A percentile compares a stretch with the other conserved stretches of the same genome.
Conservation (phyloP, 1,140 invertebrate species). For the Spodoptera frugiperda region DNA sequence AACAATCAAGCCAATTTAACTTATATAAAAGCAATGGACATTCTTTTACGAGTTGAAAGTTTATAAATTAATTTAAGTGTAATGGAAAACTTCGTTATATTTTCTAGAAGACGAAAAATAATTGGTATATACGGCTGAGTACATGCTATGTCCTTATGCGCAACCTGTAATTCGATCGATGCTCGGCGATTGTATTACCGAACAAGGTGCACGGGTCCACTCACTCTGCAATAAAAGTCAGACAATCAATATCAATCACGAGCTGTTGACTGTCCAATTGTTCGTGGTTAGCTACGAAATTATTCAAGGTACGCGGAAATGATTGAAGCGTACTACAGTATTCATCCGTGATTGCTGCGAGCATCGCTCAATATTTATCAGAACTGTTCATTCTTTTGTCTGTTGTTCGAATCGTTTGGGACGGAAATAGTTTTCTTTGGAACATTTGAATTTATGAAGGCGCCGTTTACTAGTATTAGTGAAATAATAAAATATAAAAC, state of each 20-base stretch:
- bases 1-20: too few relatives aligned
- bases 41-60: neutral
- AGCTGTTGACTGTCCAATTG: conserved; percentile 15
- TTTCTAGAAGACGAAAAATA: conserved; percentile 6
- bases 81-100: neutral
- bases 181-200: conserved; percentile 43
- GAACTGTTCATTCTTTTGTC: neutral
- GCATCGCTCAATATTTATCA: neutral
- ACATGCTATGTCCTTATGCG: conserved; percentile 25
- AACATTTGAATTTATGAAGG: too few relatives aligned
- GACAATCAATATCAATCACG: conserved; percentile 43
- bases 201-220: conserved; percentile 15
- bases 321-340: conserved; percentile 28
- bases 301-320: conserved; percentile 22
- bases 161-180: conserved; percentile 44
- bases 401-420: too few relatives aligned
- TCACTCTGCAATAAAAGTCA: conserved; percentile 16
- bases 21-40: neutral
- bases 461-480: too few relatives aligned
- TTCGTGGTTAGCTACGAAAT: conserved; percentile 27
- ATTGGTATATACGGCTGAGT: neutral
- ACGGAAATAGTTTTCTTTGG: too few relatives aligned
- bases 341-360: conserved; percentile 1
- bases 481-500: too few relatives aligned
- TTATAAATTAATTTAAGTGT: neutral